Percentiles rank a stretch among this genome's conserved stretches.
These are phyloP conservation scores for Alviniconcha marisindica DNA, from an alignment of 1,140 invertebrate genomes.

Conservation along the genomic window DNA sequence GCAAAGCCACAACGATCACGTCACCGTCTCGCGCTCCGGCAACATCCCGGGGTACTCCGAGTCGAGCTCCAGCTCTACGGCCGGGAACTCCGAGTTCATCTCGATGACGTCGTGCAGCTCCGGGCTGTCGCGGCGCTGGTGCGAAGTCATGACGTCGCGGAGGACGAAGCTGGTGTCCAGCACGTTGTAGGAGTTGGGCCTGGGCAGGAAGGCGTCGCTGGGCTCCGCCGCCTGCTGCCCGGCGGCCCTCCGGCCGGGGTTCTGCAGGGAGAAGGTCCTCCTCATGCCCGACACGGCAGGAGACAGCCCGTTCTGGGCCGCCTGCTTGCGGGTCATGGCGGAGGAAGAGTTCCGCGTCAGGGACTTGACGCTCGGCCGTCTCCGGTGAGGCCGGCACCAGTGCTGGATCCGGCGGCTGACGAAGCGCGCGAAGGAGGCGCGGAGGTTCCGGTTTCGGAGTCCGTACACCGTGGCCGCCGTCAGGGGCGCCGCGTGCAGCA, in stretches of 20 bases:
- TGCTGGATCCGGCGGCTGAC: conserved; percentile 54
- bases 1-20: too few relatives aligned
- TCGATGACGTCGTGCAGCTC: conserved; percentile 18
- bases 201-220: conserved; percentile 31
- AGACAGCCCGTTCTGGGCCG: conserved; percentile 37
- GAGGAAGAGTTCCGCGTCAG: conserved; percentile 44
- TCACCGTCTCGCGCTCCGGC: conserved; percentile 28
- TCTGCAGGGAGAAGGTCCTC: conserved; percentile 54
- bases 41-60: conserved; percentile 9
- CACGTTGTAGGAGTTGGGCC: conserved; percentile 56
- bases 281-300: conserved; percentile 40
- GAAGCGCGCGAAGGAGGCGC: conserved; percentile 62
- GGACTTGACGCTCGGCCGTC: conserved; percentile 60
- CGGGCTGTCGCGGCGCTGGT: not conserved
- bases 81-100: conserved; percentile 25
- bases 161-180: conserved; percentile 11
- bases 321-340: conserved; percentile 32
- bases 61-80: not conserved
- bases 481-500: conserved; percentile 64
- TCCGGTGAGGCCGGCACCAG: conserved; percentile 56
- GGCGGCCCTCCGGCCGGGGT: conserved; percentile 1
- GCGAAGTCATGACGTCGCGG: not conserved
- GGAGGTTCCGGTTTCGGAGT: conserved; percentile 62
- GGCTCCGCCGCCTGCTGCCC: not conserved
- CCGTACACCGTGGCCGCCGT: conserved; percentile 66